These are phyloP conservation scores for Subanguina moxae DNA, from an alignment of 1,140 invertebrate species.

Conservation along the genomic window DNA sequence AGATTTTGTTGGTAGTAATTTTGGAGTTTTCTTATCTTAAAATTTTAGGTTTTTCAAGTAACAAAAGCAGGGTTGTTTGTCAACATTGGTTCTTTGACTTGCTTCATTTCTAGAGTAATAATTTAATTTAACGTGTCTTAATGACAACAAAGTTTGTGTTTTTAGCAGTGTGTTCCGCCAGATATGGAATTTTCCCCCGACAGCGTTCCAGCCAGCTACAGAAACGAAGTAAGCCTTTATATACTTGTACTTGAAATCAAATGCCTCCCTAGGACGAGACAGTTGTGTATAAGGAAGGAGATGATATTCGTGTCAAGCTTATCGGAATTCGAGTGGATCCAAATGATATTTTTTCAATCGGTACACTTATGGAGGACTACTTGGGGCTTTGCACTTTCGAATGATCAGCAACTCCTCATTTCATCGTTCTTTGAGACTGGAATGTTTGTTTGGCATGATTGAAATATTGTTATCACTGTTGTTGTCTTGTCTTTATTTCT, in stretches of 20 bases:
- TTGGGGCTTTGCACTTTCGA: conserved; percentile 66
- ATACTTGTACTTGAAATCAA: no score
- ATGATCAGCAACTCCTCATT: no score
- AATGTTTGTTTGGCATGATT: no score
- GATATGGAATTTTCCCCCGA: conserved; percentile 99
- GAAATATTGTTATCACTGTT: no score
- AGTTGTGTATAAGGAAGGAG: conserved; percentile 90
- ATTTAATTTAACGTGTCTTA: no score
- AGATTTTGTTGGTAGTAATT: no score
- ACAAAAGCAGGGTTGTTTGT: not conserved
- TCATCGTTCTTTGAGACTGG: no score
- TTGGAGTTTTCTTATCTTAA: no score
- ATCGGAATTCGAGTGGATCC: conserved; percentile 97
- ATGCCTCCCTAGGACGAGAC: conserved; percentile 77
- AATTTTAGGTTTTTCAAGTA: no score
- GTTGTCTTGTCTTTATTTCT: no score
- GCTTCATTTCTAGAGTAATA: not conserved
- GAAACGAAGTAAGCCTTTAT: conserved; percentile 69
- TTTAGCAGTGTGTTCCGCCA: conserved; percentile 88
- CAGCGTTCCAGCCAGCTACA: conserved; percentile 93
- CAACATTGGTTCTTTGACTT: conserved; percentile 2
- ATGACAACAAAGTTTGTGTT: no score
- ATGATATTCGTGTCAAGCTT: conserved; percentile 93
- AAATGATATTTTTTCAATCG: conserved; percentile 83
- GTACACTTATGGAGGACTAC: conserved; percentile 95